Evolutionary conservation across 2,888 invertebrate genomes (phyloP), one percentile per base, ranked within the genome.

Genomic region (Oscheius sp.): DNA sequence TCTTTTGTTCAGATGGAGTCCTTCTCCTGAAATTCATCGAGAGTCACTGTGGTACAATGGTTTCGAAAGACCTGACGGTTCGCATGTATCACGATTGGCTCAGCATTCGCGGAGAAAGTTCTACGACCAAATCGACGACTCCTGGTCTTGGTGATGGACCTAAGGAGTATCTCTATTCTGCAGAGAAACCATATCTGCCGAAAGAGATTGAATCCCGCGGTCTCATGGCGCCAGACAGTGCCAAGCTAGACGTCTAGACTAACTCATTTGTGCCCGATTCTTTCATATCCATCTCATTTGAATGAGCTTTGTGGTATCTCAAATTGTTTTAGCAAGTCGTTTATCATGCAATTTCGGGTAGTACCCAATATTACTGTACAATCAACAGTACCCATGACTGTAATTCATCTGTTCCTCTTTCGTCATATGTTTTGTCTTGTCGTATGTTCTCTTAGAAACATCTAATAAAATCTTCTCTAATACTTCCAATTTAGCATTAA

Each of bases 1-100:
- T 35, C 5, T 9, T 35, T 3, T 35, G 35, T 79, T 56, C 64
- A 83, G 88, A 88, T 69, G 88, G 88, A 25, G 81, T 87, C 18
- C 85, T 88, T 25, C 76, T 88, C 35, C 80, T 88, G 66, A 81
- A 86, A 35, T 88, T 88, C 78, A 84, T 88, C 66, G 86, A 88
- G 64, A 85, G 86, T 35, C 87, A 88, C 74, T 86, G 88, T n/a
- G 88, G 88, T 68, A 87, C 87, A 6, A 84, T 88, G 72, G 85
- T 88, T 43, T 86, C 87, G 23, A 76, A 83, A 49, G 88, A 88
- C 55, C 70, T 88, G 63, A 76, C 82, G 29, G 72, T 76, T n/a
- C 59, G 70, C 21, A 78, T 88, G 41, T 88, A 82, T 81, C 69
- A 73, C 18, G 83, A 85, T 58, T 88, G 78, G 72, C n/a, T 84